Base-by-base conservation (phyloP, 1,140 invertebrate genomes). In the Musca domestica region DNA sequence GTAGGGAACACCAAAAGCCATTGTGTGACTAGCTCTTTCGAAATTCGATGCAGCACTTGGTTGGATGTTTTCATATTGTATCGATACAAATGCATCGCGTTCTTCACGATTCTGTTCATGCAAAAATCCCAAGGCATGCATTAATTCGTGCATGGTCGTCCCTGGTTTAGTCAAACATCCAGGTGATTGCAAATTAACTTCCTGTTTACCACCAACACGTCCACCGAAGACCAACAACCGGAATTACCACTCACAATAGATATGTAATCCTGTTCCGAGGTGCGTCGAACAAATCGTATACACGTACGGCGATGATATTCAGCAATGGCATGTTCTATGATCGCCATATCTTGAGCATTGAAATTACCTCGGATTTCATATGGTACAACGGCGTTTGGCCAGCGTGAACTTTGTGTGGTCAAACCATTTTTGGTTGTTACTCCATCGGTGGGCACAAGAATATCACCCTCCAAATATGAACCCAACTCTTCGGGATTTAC, bases 61-160 rank as follows among this genome's bases (percentile, higher is more conserved):
- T 67, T 76, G 73, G 5, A 81, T 73, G 54, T 79, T 81, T n/a
- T 72, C 71, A 80, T 88, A 93, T 41, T 87, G 81, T 22, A 95
- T 87, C 3, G 74, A 83, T 0, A 95, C 88, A 74, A 86, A 92
- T 25, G 88, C 83, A 74, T 95, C 93, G 17, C 94, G 83, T 70
- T 95, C 94, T 25, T 83, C 85, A 25, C 93, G 85, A 72, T 90
- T 94, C 76, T 95, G 94, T 75, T 95, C 93, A 77, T 96, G 94
- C 75, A 92, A 86, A 80, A 95, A 95, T 1, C 94, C 94, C 17
- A 92, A 73, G 0, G 91, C 89, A 72, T 96, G 94, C 85, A 95
- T 90, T 69, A 95, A 79, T 77, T 96, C 94, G 73, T 96, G 94
- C 34, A 92, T 83, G 17, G 91, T 85, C 0, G 91, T 92, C 3